Percentiles rank a stretch among this genome's conserved stretches.
Evolutionary conservation across 1,140 invertebrate genomes (phyloP).

Genomic region (Brachionus asplanchnoidis): DNA sequence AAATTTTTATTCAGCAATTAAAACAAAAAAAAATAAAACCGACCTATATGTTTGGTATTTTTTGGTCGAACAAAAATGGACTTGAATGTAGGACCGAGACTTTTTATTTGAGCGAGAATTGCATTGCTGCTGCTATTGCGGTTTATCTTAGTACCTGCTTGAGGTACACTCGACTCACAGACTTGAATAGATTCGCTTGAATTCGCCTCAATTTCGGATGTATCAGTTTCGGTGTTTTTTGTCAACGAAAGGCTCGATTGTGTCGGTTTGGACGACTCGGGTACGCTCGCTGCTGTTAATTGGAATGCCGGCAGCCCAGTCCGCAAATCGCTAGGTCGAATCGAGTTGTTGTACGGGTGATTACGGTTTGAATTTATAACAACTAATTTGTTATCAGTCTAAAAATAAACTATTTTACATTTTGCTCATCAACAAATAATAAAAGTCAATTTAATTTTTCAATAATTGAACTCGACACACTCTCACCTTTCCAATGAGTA

Average conservation of each 20-base stretch:
- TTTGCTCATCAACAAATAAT: too few species aligned
- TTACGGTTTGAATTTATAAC: conserved; percentile 19
- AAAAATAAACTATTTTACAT: not conserved
- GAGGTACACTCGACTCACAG: not conserved
- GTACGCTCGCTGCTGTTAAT: not conserved
- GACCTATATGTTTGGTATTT: conserved; percentile 3
- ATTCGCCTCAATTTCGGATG: not conserved
- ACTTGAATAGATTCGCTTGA: not conserved
- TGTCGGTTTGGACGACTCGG: not conserved
- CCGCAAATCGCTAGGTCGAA: not conserved
- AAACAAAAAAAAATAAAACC: not conserved
- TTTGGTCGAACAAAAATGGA: conserved; percentile 30
- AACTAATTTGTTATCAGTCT: not conserved
- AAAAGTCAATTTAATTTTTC: too few species aligned
- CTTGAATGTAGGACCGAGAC: conserved; percentile 5
- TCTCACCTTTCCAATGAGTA: too few species aligned
- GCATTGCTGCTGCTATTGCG: conserved; percentile 23
- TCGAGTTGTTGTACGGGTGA: conserved; percentile 13
- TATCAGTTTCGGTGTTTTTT: not conserved
- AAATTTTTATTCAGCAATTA: too few species aligned
- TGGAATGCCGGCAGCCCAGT: not conserved
- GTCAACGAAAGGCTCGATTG: not conserved
- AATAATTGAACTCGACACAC: too few species aligned
- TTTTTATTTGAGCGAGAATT: conserved; percentile 31
- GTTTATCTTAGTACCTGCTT: conserved; percentile 4